Conservation (phyloP, 2,888 invertebrate genomes). For the Meliscaeva auricollis region DNA sequence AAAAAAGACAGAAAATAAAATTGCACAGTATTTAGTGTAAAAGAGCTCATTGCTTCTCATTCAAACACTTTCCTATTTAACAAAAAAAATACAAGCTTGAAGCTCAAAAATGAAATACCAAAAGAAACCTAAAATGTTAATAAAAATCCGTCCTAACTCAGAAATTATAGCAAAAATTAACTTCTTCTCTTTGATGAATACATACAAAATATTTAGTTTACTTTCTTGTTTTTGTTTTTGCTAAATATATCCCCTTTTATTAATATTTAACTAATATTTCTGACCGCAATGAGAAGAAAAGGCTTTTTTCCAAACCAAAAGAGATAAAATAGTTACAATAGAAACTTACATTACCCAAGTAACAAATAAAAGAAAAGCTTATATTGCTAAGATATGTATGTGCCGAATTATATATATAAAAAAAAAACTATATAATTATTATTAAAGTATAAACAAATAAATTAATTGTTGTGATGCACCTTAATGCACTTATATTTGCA, state of each 20-base stretch:
- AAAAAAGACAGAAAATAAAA: constrained; percentile 45
- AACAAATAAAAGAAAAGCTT: constrained; percentile 43
- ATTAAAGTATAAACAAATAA: constrained; percentile 45
- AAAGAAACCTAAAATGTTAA: constrained; percentile 70
- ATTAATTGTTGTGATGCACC: constrained; percentile 74
- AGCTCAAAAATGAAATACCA: constrained; percentile 18
- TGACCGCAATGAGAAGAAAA: constrained; percentile 66
- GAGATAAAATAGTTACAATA: constrained; percentile 11
- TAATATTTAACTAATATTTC: constrained; percentile 11
- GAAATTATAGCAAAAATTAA: constrained; percentile 37
- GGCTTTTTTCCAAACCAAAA: constrained; percentile 22
- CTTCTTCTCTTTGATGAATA: constrained; percentile 22
- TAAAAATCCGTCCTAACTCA: constrained; percentile 73
- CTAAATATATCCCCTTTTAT: neutral
- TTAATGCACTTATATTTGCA: constrained; percentile 75
- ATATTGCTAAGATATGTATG: constrained; percentile 60
- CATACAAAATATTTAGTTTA: neutral
- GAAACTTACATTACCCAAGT: constrained; percentile 30
- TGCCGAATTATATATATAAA: constrained; percentile 51
- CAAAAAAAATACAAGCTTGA: constrained; percentile 9
- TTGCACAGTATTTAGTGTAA: constrained; percentile 36
- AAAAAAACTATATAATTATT: constrained; percentile 27
- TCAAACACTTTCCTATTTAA: constrained; percentile 37
- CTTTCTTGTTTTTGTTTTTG: neutral
- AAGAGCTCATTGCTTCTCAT: constrained; percentile 66